Evolutionary conservation across 2,888 invertebrate genomes (phyloP).

Genomic region (Aricia artaxerxes): DNA sequence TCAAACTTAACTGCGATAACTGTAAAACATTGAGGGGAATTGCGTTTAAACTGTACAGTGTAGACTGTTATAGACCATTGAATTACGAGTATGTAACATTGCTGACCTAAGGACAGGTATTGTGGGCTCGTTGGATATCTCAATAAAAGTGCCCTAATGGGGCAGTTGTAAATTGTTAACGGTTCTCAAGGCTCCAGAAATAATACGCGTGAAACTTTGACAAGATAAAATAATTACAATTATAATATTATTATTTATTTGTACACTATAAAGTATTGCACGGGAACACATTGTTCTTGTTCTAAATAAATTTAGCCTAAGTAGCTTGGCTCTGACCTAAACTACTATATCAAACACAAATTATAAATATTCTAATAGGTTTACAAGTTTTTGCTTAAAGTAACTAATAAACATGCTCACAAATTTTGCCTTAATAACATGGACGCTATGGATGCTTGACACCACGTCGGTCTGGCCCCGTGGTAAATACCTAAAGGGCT

Average conservation of each 20-base stretch:
- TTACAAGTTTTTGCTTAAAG: too few relatives aligned
- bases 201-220: not conserved
- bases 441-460: too few relatives aligned
- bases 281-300: too few relatives aligned
- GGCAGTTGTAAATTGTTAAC: not conserved
- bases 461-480: too few relatives aligned
- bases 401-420: too few relatives aligned
- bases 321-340: too few relatives aligned
- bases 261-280: too few relatives aligned
- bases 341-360: too few relatives aligned
- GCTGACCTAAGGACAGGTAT: not conserved
- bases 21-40: conserved; percentile 1
- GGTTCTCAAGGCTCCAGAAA: not conserved
- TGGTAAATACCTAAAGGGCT: too few relatives aligned
- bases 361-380: too few relatives aligned
- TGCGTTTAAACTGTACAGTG: not conserved
- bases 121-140: not conserved
- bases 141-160: not conserved
- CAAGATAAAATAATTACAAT: not conserved
- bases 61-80: not conserved
- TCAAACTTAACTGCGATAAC: not conserved
- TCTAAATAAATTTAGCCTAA: too few relatives aligned
- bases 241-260: not conserved
- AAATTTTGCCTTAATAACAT: too few relatives aligned
- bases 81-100: not conserved